Base-by-base conservation (phyloP, 2,888 invertebrate genomes). In the Galerucella calmariensis region DNA sequence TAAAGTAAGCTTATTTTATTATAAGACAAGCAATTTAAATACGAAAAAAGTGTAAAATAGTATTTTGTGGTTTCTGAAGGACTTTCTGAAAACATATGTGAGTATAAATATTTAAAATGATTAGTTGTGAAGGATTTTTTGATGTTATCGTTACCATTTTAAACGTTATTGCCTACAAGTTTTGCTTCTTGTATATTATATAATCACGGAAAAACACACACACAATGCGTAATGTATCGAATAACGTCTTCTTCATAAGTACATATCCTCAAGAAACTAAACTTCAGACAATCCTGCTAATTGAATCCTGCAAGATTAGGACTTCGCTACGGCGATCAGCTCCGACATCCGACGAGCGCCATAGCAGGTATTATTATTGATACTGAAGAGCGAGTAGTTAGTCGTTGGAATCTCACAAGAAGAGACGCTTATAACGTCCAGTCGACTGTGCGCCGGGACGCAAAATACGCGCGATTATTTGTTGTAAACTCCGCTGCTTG, bases 241-340 rank as follows among this genome's bases (percentile, higher is more conserved):
- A 20, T 8, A 56, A 56, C 53, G n/a, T n/a, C 51, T n/a, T 69
- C 69, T 72, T 77, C 69, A 75, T 66, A 62, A 69, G 59, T 65
- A 59, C 63, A 73, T 71, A 77, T 53, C 51, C 61, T 66, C n/a
- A 66, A 48, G 67, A 72, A 75, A 73, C 3, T 48, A 44, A 75
- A 72, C 75, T 35, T 75, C 58, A 72, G 73, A 68, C 73, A 71
- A 73, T 74, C 72, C 74, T 74, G 75, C 71, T 74, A 74, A 77
- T 75, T 74, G 72, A 77, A 77, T 75, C 74, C 75, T 75, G 75
- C 69, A 56, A 69, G 61, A 74, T 68, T 75, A 74, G 75, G 68
- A 76, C 66, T 24, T 65, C 46, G 63, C 46, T 65, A 41, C 58
- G 16, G 59, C 77, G 77, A 75, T 16, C 53, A 62, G n/a, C 11